Conservation (phyloP, 23 tunicate species). For the Ascidia mentula region DNA sequence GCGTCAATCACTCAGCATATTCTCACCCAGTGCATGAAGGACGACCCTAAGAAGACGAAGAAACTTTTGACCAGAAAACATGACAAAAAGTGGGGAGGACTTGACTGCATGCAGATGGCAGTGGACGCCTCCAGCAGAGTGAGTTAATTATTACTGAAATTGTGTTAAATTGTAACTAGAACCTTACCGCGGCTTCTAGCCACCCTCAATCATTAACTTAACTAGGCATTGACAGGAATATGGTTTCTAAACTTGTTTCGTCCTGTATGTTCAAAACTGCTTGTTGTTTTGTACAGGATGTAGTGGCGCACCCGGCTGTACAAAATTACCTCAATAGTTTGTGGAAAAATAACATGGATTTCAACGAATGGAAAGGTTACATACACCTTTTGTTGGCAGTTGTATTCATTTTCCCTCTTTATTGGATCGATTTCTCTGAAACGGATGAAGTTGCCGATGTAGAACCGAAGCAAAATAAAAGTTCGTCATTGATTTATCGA, state of each 20-base stretch:
- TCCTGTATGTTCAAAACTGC: too few species aligned
- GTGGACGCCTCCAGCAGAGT: slow-evolving; percentile 58
- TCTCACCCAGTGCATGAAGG: slow-evolving; percentile 41
- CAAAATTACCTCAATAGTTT: slow-evolving; percentile 55
- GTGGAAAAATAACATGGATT: slow-evolving; percentile 53
- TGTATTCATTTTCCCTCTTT: background rate
- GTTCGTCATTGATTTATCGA: too few species aligned
- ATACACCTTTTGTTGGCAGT: background rate
- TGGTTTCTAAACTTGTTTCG: too few species aligned
- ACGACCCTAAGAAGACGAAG: slow-evolving; percentile 24
- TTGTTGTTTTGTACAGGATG: slow-evolving; percentile 20
- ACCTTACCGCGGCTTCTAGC: too few species aligned
- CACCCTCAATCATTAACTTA: too few species aligned
- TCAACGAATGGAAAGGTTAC: background rate
- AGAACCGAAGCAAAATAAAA: background rate
- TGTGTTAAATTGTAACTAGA: too few species aligned
- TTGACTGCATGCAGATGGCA: slow-evolving; percentile 54
- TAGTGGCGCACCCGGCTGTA: slow-evolving; percentile 69
- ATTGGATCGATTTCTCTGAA: background rate
- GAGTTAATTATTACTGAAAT: too few species aligned
- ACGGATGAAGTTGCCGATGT: background rate
- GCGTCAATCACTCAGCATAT: slow-evolving; percentile 32
- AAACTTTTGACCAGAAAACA: slow-evolving; percentile 29
- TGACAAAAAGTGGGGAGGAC: slow-evolving; percentile 64
- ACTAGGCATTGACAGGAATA: too few species aligned